Base-by-base conservation (phyloP, 2,797 vertebrate genomes). In the Acanthornis magna region DNA sequence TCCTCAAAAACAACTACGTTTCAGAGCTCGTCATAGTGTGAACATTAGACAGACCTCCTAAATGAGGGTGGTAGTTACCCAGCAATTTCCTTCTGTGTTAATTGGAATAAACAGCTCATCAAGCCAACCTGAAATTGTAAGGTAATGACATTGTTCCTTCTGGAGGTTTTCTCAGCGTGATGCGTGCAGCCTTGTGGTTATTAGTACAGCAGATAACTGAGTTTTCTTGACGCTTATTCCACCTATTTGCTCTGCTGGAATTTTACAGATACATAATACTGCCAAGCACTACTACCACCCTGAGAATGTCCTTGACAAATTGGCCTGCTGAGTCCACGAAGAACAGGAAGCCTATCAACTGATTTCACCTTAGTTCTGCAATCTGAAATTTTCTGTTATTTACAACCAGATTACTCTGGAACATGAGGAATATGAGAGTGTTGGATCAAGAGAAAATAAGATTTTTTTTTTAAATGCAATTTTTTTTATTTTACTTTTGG, bases 91-190 rank as follows among this genome's bases (percentile, higher is more conserved):
- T 86, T 88, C 72, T 55, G 73, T 73, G 76, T 91, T 97, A 96
- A 96, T 96, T 96, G 91, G 90, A 94, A 94, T 86, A 94, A 96
- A 92, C 90, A 95, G 73, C 92, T 96, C 92, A 95, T 95, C 91
- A 96, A 96, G 78, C 38, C 87, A 92, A 90, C 76, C 90, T 95
- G 90, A 91, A 92, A 80, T 87, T 77, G 81, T 80, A 85, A 94
- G 90, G 89, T 80, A 90, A 96, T 96, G 84, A 89, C 80, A 91
- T 89, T 80, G 55, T 58, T 92, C 77, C 19, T 77, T 88, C 78
- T 92, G 62, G 80, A 91, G 83, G 40, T 81, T 87, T 93, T 38
- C 94, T 96, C 95, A 94, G 93, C 89, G 43, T 84, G 95, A n/a
- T 94, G 61, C 58, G 47, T 45, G 73, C 77, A 88, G 79, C 65